Evolutionary conservation across 2,888 invertebrate species (phyloP).

Genomic region (Panzeria rudis): DNA sequence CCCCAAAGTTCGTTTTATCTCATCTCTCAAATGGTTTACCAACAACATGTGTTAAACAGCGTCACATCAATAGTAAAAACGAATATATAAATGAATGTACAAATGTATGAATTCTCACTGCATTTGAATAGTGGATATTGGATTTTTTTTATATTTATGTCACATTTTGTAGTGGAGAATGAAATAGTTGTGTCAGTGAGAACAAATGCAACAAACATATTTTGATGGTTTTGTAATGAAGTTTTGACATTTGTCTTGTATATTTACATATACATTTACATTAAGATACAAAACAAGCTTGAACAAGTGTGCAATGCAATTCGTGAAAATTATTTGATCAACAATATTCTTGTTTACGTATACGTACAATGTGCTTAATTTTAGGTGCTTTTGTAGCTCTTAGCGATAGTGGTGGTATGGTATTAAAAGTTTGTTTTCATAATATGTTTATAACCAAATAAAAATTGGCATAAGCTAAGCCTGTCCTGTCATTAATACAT

Average conservation of each 20-base stretch:
- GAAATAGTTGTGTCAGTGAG: slow-evolving; percentile 21
- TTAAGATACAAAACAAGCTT: neutral
- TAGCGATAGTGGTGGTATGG: neutral
- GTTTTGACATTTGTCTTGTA: slow-evolving; percentile 71
- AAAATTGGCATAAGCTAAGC: no score
- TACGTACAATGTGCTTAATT: neutral
- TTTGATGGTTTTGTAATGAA: slow-evolving; percentile 72
- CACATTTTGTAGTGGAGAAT: slow-evolving; percentile 32
- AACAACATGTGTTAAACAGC: slow-evolving; percentile 69
- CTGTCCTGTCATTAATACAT: neutral
- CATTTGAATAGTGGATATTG: slow-evolving; percentile 3
- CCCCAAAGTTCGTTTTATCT: slow-evolving; percentile 47
- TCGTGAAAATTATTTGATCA: slow-evolving; percentile 12
- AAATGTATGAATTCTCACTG: slow-evolving; percentile 4
- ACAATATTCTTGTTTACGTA: neutral
- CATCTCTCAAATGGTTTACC: slow-evolving; percentile 57
- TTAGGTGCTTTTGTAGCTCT: neutral
- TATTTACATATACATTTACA: slow-evolving; percentile 7
- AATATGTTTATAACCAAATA: neutral
- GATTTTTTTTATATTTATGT: slow-evolving; percentile 8
- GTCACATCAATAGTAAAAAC: slow-evolving; percentile 39
- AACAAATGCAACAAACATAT: slow-evolving; percentile 61
- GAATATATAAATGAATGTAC: slow-evolving; percentile 2
- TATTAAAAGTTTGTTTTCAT: slow-evolving; percentile 24
- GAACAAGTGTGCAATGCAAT: slow-evolving; percentile 3